A percentile compares a stretch with the other conserved stretches of the same genome.
Evolutionary conservation across 1,140 invertebrate genomes (phyloP).

Genomic region (Orchestia grillus): DNA sequence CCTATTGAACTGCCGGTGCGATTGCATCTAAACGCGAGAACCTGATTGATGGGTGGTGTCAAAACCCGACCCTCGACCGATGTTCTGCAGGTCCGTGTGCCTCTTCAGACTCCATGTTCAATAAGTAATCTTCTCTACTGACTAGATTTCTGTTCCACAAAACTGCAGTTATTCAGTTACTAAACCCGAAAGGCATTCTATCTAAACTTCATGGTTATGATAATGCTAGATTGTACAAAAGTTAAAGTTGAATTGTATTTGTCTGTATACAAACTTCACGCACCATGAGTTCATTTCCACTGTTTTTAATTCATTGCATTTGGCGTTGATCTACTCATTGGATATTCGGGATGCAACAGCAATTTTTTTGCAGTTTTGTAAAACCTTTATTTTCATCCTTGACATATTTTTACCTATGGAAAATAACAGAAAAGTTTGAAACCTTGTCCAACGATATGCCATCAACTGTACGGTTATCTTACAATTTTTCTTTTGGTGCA

Average conservation of each 20-base stretch:
- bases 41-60: not conserved
- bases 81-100: not conserved
- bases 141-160: not conserved
- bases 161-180: not conserved
- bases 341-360: not conserved
- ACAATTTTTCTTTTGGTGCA: not conserved
- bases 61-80: slow-evolving; percentile 12
- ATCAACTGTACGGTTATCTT: not conserved
- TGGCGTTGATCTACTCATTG: not conserved
- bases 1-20: slow-evolving; percentile 33
- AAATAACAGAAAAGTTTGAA: not conserved
- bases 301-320: not conserved
- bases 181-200: not conserved
- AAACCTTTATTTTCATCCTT: not conserved
- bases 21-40: slow-evolving; percentile 23
- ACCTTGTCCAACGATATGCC: not conserved
- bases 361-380: not conserved
- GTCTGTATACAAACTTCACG: not conserved
- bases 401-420: not conserved
- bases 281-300: not conserved
- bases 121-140: not conserved
- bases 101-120: not conserved
- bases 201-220: not conserved
- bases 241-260: not conserved
- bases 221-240: not conserved